A percentile compares a stretch with the other conserved stretches of the same genome.
phyloP scores from a whole-genome alignment of 2,113 vertebrate genomes.

The Phyllopteryx taeniolatus region DNA sequence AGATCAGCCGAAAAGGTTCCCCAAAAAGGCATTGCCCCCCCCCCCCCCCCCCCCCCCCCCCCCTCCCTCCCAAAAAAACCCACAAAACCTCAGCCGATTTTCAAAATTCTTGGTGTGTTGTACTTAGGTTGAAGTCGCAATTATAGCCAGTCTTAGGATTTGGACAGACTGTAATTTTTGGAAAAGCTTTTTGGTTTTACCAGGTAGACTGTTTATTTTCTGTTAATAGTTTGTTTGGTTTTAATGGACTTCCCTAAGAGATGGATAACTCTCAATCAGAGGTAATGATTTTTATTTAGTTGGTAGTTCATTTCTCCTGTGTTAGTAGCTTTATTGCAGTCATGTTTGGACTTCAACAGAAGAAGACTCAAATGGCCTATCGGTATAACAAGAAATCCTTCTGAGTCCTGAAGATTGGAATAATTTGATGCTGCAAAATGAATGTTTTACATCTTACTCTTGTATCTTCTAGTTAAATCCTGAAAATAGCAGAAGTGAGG shows the following conservation, averaged over 20 bases:
- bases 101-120: too few species aligned
- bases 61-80: too few species aligned
- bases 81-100: too few species aligned
- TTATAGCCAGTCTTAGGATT: too few species aligned
- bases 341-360: neutral
- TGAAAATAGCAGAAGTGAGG: slow-evolving; percentile 71
- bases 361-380: neutral
- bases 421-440: neutral
- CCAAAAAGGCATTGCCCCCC: too few species aligned
- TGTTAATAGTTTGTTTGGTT: neutral
- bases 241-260: neutral
- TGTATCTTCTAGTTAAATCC: slow-evolving; percentile 72
- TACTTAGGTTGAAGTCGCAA: too few species aligned
- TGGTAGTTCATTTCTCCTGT: neutral
- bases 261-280: neutral
- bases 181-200: too few species aligned
- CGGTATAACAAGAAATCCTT: neutral
- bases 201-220: neutral
- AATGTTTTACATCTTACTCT: neutral
- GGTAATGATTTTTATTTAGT: neutral
- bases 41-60: too few species aligned
- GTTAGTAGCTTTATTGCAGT: neutral
- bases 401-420: neutral
- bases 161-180: too few species aligned
- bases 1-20: too few species aligned